Base-by-base conservation (phyloP, 1,140 invertebrate species). In the Ostrea edulis region DNA sequence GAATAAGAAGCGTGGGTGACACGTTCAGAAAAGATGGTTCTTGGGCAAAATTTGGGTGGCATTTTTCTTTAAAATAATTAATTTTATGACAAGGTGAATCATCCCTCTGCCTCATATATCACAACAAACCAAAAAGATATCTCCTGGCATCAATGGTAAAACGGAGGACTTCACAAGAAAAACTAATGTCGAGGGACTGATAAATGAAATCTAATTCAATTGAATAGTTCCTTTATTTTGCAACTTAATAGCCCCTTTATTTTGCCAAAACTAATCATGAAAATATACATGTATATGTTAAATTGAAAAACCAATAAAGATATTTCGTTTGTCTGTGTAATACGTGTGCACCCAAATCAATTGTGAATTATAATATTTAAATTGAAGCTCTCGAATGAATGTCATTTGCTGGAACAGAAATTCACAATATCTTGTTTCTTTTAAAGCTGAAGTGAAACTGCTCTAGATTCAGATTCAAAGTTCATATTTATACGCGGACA, bases 401-500 rank as follows among this genome's bases (percentile, higher is more conserved):
- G 5, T 20, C n/a, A 8, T 62, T 62, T 62, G 55, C 55, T 62
- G n/a, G 55, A 0, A 62, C 55, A n/a, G 14, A 77, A 77, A 9
- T 77, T 77, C 29, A 77, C 29, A 25, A 29, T 77, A 77, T 77
- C 68, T 25, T 77, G 68, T 77, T 77, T 77, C 68, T 77, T 14
- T 35, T 14, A 77, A 25, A 35, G 12, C 29, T 29, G 68, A 25
- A 77, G 12, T 77, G 68, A 77, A 77, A 77, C 68, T 77, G 68
- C 25, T 77, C 25, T 77, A 25, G 68, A 77, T 25, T 77, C 68
- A 29, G 68, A 77, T 29, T 77, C 68, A 77, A 25, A 77, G 22
- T 77, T 77, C 68, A 77, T 77, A 77, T 77, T 77, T 77, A 77
- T 77, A 77, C 68, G 68, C 29, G 68, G 68, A 77, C 68, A 77